Evolutionary conservation across 1,140 invertebrate species (phyloP).

Genomic region (Plodia interpunctella): DNA sequence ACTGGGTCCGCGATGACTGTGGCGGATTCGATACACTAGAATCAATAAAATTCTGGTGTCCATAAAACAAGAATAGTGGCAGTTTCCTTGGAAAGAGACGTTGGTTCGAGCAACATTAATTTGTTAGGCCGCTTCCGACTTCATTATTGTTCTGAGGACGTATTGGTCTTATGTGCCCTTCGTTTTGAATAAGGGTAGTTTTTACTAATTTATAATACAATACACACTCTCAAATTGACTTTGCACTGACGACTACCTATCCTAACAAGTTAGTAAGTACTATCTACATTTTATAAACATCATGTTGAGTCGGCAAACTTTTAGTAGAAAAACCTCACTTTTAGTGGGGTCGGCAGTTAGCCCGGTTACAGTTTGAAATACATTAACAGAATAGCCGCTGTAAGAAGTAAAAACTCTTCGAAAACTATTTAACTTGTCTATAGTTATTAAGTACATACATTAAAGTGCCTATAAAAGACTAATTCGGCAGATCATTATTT

Average conservation of each 20-base stretch:
- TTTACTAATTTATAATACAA: conserved; percentile 39
- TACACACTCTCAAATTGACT: conserved; percentile 59
- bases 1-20: conserved; percentile 49
- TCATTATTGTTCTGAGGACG: conserved; percentile 62
- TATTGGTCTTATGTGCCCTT: conserved; percentile 57
- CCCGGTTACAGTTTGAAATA: conserved; percentile 32
- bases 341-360: conserved; percentile 28
- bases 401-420: conserved; percentile 39
- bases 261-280: conserved; percentile 51
- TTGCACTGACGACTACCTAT: conserved; percentile 51
- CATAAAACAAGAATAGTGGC: conserved; percentile 63
- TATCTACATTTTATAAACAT: conserved; percentile 60
- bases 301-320: conserved; percentile 36
- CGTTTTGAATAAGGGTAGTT: conserved; percentile 28
- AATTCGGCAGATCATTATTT: conserved; percentile 65
- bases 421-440: conserved; percentile 42
- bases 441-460: conserved; percentile 32
- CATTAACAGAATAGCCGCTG: conserved; percentile 37
- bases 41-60: conserved; percentile 72
- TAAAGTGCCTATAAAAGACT: conserved; percentile 61
- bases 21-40: conserved; percentile 57
- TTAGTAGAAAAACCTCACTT: conserved; percentile 27
- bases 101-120: conserved; percentile 41
- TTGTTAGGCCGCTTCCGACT: conserved; percentile 54
- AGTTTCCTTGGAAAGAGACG: conserved; percentile 61